Percentiles rank a stretch among this genome's conserved stretches.
Conservation (phyloP, 2,888 invertebrate species). For the Darwinula stevensoni region DNA sequence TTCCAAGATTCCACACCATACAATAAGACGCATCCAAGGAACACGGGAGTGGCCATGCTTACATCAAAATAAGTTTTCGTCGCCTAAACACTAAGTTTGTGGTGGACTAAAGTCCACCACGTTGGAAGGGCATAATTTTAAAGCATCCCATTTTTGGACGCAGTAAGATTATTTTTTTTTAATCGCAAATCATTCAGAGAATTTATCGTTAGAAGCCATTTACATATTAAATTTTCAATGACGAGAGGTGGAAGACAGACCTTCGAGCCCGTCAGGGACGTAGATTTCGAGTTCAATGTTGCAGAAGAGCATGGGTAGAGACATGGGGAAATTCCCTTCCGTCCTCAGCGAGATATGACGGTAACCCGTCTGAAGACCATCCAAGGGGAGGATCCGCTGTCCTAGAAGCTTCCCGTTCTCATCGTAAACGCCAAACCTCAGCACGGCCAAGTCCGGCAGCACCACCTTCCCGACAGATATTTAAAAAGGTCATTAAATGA, state of each 20-base stretch:
- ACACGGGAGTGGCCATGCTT: no score
- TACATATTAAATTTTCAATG: no score
- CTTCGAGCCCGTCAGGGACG: slow-evolving; percentile 94
- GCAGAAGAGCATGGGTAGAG: slow-evolving; percentile 93
- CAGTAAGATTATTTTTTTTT: no score
- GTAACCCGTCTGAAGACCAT: slow-evolving; percentile 91
- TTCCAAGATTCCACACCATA: no score
- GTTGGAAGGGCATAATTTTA: no score
- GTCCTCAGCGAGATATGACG: slow-evolving; percentile 88
- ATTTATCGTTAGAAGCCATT: no score
- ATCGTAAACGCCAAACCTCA: slow-evolving; percentile 93
- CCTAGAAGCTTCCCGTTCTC: slow-evolving; percentile 88
- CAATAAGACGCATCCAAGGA: no score
- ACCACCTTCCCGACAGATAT: slow-evolving; percentile 37
- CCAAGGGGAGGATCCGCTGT: slow-evolving; percentile 84
- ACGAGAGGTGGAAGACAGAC: slow-evolving; percentile 19
- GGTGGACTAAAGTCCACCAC: no score
- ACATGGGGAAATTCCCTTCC: slow-evolving; percentile 97
- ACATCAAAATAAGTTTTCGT: no score
- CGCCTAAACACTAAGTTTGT: no score
- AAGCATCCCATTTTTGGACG: no score
- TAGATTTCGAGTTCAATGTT: slow-evolving; percentile 97
- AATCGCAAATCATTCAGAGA: no score
- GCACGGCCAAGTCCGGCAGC: slow-evolving; percentile 81
- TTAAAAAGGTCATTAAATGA: slow-evolving; percentile 6